Conservation (phyloP, 1,140 invertebrate species). For the Drosophila melanogaster region DNA sequence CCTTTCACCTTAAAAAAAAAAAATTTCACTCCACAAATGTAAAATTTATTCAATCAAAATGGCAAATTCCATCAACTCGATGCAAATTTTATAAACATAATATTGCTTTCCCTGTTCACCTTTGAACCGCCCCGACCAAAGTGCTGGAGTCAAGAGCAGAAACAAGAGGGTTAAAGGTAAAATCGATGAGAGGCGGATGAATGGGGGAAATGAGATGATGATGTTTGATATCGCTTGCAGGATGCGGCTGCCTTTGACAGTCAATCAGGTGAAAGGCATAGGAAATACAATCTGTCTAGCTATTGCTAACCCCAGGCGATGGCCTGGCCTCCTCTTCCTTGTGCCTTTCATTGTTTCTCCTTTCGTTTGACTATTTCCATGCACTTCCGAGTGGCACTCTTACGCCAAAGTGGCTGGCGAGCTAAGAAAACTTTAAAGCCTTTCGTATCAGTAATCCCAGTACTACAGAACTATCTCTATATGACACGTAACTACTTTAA, state of each 20-base stretch:
- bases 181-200: constrained; percentile 41
- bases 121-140: constrained; percentile 2
- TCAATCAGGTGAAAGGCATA: constrained; percentile 42
- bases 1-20: background rate
- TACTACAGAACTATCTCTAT: no score
- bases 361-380: constrained; percentile 9
- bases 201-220: constrained; percentile 3
- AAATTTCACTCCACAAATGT: background rate
- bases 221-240: constrained; percentile 18
- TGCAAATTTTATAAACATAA: constrained; percentile 30
- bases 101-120: background rate
- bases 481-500: no score
- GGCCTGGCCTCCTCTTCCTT: background rate
- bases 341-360: constrained; percentile 1
- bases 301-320: background rate
- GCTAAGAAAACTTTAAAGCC: background rate
- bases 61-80: constrained; percentile 1
- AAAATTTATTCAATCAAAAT: constrained; percentile 6
- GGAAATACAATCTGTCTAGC: constrained; percentile 44
- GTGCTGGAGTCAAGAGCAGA: background rate
- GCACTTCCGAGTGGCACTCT: constrained; percentile 9
- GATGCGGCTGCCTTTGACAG: constrained; percentile 44
- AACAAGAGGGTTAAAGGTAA: constrained; percentile 3
- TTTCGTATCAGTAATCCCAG: background rate
- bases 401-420: background rate